Conservation (phyloP, 2,113 vertebrate genomes). For the Phyllostomus hastatus region DNA sequence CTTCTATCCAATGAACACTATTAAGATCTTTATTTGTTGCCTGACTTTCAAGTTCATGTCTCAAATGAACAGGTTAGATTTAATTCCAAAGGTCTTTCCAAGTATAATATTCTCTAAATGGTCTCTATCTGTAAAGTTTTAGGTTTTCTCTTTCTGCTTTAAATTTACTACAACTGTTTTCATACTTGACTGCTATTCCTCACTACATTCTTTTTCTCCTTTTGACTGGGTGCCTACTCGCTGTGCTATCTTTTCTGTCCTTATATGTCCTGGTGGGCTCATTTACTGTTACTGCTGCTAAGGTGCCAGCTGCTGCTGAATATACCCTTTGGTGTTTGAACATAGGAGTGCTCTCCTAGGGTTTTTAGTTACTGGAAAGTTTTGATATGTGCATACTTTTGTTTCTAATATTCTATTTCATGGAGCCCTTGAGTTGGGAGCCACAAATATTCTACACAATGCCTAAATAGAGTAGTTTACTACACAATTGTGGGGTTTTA, state of each 20-base stretch:
- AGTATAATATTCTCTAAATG: neutral
- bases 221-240: neutral
- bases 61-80: neutral
- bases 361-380: neutral
- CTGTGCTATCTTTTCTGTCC: neutral
- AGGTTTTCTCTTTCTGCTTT: neutral
- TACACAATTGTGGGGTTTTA: neutral
- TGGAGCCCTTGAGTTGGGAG: neutral
- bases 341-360: neutral
- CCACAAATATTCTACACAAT: neutral
- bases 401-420: neutral
- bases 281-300: neutral
- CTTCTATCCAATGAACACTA: neutral
- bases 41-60: neutral
- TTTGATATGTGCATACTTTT: neutral
- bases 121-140: neutral
- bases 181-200: neutral
- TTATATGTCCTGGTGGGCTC: no score
- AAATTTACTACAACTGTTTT: neutral
- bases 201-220: neutral
- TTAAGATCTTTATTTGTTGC: neutral
- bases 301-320: neutral
- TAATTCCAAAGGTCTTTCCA: neutral
- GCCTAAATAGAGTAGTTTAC: neutral
- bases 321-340: neutral